These are phyloP conservation scores for Camelus bactrianus DNA, from an alignment of 2,113 vertebrate species.

Conservation along the genomic window DNA sequence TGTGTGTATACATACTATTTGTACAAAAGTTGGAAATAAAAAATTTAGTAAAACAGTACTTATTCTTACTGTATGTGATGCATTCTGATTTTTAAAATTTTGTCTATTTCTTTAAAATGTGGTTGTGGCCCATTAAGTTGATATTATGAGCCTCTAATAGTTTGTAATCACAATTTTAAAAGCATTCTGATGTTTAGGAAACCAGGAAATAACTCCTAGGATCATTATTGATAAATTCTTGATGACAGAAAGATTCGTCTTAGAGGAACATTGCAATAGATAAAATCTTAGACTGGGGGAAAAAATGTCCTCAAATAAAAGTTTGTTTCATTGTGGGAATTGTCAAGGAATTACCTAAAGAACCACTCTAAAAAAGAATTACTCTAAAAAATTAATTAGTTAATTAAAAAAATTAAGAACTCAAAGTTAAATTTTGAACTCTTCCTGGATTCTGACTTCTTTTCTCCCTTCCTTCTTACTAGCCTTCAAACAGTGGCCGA, in stretches of 20 bases:
- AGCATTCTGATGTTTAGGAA: conserved; percentile 24
- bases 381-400: too few species aligned
- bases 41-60: conserved; percentile 11
- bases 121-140: neutral
- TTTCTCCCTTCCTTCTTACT: conserved; percentile 35
- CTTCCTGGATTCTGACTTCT: neutral
- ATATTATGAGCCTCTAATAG: neutral
- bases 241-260: neutral
- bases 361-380: too few species aligned
- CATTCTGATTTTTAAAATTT: conserved; percentile 37
- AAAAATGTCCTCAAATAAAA: neutral
- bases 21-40: conserved; percentile 10
- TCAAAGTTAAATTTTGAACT: conserved; percentile 20
- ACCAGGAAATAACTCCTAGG: neutral
- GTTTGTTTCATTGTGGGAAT: neutral
- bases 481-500: conserved; percentile 98
- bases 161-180: neutral
- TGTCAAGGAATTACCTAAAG: neutral
- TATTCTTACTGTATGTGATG: neutral
- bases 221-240: conserved; percentile 28
- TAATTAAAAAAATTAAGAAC: neutral
- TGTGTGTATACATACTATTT: neutral
- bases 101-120: neutral
- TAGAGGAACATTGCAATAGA: neutral
- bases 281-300: neutral